Conservation (phyloP, 2,888 invertebrate genomes). For the Rhogogaster chlorosoma region DNA sequence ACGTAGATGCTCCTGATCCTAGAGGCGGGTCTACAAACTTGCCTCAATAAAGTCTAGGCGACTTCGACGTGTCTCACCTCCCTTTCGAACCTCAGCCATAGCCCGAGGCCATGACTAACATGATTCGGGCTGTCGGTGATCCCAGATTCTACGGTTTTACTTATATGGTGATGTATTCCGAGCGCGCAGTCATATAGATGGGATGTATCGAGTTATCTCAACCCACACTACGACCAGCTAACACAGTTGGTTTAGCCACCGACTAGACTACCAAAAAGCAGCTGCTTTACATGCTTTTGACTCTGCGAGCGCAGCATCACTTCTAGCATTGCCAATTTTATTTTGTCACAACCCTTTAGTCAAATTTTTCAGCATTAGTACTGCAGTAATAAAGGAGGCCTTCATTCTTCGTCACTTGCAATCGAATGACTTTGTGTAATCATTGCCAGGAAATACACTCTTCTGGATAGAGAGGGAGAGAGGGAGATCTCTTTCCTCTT, state of each 20-base stretch:
- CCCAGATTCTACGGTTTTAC: conserved; percentile 65
- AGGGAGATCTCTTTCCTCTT: conserved; percentile 44
- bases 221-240: conserved; percentile 56
- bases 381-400: not conserved
- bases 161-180: conserved; percentile 71
- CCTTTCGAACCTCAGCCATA: not conserved
- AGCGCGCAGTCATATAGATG: conserved; percentile 65
- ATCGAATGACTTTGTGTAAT: conserved; percentile 44
- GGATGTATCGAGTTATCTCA: conserved; percentile 65
- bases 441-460: conserved; percentile 57
- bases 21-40: conserved; percentile 2
- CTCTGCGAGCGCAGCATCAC: not conserved
- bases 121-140: conserved; percentile 55
- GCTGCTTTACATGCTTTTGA: conserved; percentile 25
- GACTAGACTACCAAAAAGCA: conserved; percentile 5
- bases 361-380: not conserved
- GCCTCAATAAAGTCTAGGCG: conserved; percentile 1
- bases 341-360: not conserved
- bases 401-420: not conserved
- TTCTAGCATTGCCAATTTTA: not conserved
- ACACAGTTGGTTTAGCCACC: not conserved
- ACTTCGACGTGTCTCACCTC: not conserved
- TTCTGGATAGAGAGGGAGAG: not conserved
- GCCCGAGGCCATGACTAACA: conserved; percentile 15
- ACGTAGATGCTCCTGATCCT: not conserved